Evolutionary conservation across 1,140 invertebrate species (phyloP), one percentile per base, ranked within the genome.

Genomic region (Caenorhabditis briggsae): DNA sequence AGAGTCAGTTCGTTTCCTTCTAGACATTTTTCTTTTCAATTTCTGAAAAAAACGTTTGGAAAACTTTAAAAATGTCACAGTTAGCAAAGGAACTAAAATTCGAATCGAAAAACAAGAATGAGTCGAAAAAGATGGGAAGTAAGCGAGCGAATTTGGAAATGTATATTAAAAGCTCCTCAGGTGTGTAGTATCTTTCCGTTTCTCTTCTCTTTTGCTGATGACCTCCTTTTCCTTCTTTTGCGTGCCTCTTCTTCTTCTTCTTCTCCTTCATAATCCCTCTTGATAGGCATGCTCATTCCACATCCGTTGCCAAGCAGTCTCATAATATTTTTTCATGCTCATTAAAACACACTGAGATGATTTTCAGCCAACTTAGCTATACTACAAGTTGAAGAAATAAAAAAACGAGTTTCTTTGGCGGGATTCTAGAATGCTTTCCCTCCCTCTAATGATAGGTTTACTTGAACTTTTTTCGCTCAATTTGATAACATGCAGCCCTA

Each of bases 241-340:
- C 20, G 20, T 23, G 5, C n/a, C 18, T 16, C n/a, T 64, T 70
- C 46, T 41, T 25, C 23, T 65, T 46, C 70, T 78, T 70, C 64
- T 70, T 46, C 23, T 43, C n/a, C 23, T 50, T 78, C 7, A 70
- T 78, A 78, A 78, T 78, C 70, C 23, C 70, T 50, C 33, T 5
- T 78, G 9, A 25, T 61, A 23, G 33, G 59, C 23, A 9, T 53
- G 70, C 70, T 50, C 46, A 14, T 18, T 70, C 41, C 16, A 46
- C 18, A 6, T 41, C 64, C 46, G 70, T 78, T 78, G 70, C 70
- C 20, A 48, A 50, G 70, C 46, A 78, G n/a, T 78, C 70, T 78
- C 70, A 78, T 78, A 14, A 53, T 59, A 7, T 9, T 7, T 59
- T n/a, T 59, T 59, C 56, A n/a, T 59, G 56, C 56, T 59, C 11